phyloP scores from a whole-genome alignment of 2,888 invertebrate species.

The Myathropa florea region DNA sequence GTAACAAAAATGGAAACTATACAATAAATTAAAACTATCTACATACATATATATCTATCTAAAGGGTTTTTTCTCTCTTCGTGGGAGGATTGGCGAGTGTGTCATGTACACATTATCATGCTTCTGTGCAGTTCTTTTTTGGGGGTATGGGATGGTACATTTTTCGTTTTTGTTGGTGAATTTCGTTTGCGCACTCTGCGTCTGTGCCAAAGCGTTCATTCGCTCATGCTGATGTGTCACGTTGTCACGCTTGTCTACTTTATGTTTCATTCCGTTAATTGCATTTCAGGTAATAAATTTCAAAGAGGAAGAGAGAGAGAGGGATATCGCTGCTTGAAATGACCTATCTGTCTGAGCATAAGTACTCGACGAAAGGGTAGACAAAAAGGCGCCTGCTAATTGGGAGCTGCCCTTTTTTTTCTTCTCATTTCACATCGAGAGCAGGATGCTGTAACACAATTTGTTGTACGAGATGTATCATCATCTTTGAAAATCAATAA shows the following conservation, averaged over 20 bases:
- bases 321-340: too few relatives aligned
- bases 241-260: neutral
- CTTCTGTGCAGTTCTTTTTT: slow-evolving; percentile 2
- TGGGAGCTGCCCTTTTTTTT: neutral
- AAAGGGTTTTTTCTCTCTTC: slow-evolving; percentile 13
- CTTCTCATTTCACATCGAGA: neutral
- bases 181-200: neutral
- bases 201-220: slow-evolving; percentile 27
- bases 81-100: neutral
- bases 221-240: slow-evolving; percentile 3
- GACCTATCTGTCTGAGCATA: neutral
- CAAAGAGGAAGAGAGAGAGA: neutral
- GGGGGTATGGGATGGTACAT: neutral
- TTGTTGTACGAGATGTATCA: neutral
- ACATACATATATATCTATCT: slow-evolving; percentile 55
- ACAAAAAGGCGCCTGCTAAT: neutral
- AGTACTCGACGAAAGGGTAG: neutral
- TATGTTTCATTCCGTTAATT: neutral
- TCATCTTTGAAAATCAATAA: slow-evolving; percentile 51
- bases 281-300: neutral
- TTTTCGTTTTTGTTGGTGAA: neutral
- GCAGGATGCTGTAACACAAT: neutral
- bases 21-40: slow-evolving; percentile 67
- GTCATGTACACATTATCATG: neutral
- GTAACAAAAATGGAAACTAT: slow-evolving; percentile 61